Evolutionary conservation across 2,888 invertebrate genomes (phyloP), one percentile per base, ranked within the genome.

Genomic region (Drosophila merina): DNA sequence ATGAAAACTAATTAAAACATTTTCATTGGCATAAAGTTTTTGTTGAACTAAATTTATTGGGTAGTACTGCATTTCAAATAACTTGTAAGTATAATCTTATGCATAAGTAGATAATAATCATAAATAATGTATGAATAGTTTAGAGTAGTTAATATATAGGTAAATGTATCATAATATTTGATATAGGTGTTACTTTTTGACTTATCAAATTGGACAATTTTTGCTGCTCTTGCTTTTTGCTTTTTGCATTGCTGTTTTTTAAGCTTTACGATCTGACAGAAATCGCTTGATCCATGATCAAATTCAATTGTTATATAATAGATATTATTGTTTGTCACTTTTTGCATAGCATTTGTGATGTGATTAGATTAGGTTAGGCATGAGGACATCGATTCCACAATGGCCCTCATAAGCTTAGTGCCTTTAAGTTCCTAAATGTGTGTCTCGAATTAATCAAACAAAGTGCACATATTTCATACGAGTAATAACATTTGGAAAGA

Each of bases 21-120:
- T 87, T 88, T 86, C 79, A 83, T 84, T 86, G 80, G 77, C 77
- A 78, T 86, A 85, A 88, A 89, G 87, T 89, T 89, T 90, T 90
- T 89, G 82, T 86, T 88, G 90, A 92, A 93, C 93, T 93, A 93
- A 93, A 92, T 93, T 93, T 93, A 93, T 93, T 93, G 93, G 93
- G 93, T 92, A 92, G 93, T 92, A 92, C 90, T 91, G 76, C 79
- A 76, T 87, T 79, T 88, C 78, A 84, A 67, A 77, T 75, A 87
- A 75, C 75, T 81, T 77, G 68, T 81, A 57, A 40, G 60, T 60
- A 80, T 86, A 84, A 84, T 84, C 82, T 82, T 83, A 84, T 72
- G 72, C 73, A 79, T 86, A 82, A 42, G 55, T 77, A 74, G 75
- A 68, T 60, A 72, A 59, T 57, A 57, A 55, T 55, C 62, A 30